A percentile compares a stretch with the other conserved stretches of the same genome.
phyloP scores from a whole-genome alignment of 2,888 invertebrate genomes.

The Slavum lentiscoides region DNA sequence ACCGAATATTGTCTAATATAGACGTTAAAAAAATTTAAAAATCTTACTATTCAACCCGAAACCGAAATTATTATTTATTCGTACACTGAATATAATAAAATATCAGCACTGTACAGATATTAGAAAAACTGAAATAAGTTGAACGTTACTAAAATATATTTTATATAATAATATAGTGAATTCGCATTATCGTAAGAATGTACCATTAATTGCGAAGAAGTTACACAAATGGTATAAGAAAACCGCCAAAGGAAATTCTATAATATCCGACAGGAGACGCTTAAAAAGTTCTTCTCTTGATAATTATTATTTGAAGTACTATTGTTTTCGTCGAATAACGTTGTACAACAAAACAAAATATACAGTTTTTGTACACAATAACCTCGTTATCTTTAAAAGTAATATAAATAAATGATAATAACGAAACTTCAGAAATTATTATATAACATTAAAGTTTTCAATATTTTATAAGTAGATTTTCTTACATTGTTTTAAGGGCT shows the following conservation, averaged over 20 bases:
- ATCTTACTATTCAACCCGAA: no score
- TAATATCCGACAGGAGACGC: not conserved
- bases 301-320: slow-evolving; percentile 16
- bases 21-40: no score
- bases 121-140: no score
- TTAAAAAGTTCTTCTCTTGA: slow-evolving; percentile 5
- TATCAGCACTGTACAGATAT: no score
- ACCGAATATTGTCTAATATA: no score
- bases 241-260: not conserved
- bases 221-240: not conserved
- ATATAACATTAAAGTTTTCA: not conserved
- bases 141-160: no score
- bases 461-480: not conserved
- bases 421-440: not conserved
- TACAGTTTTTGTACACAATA: not conserved
- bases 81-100: no score
- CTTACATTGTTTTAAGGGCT: not conserved
- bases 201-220: not conserved
- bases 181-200: not conserved
- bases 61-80: no score
- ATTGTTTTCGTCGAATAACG: not conserved
- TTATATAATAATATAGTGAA: not conserved
- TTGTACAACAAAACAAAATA: not conserved
- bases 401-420: not conserved
- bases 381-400: not conserved